Base-by-base conservation (phyloP, 2,113 vertebrate species). In the Glaucomys volans region DNA sequence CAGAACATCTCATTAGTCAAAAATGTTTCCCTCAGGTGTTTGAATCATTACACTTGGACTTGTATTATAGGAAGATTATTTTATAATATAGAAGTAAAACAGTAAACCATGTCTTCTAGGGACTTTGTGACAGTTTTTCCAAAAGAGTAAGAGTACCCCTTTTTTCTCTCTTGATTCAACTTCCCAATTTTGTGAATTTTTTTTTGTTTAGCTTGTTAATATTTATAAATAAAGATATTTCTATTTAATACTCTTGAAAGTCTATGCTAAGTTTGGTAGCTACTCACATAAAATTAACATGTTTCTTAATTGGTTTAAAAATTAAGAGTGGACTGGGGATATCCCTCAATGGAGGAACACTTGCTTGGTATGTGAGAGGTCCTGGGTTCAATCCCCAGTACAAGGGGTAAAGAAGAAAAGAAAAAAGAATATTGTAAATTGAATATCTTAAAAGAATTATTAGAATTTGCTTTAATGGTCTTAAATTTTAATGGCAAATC, bases 81-180 rank as follows among this genome's bases (percentile, higher is more conserved):
- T 87, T 93, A 57, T 57, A 75, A 42, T 50, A 32, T 7, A 44
- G 12, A 77, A 5, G 9, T 67, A 84, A 94, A 90, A 91, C 16
- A 91, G 79, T 66, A 75, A 84, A 62, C 11, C 17, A 62, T 50
- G 17, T 4, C 28, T 95, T 87, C 42, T 92, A 82, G 37, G 86
- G 18, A 77, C 20, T 87, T 59, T 77, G 26, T 66, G 22, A 67
- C 20, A 35, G 12, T 52, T 35, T 92, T 75, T n/a, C 52, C 35
- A 62, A 96, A 95, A 84, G 74, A 18, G 52, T 79, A 87, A 95
- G 24, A n/a, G n/a, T n/a, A n/a, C n/a, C n/a, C n/a, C n/a, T n/a
- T n/a, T n/a, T n/a, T n/a, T n/a, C n/a, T n/a, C n/a, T n/a, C 18
- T 75, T 11, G 57, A 57, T 57, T 40, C 47, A 80, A 59, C 22